Base-by-base conservation (phyloP, 2,797 vertebrate species). In the Zenarchopterus dispar region DNA sequence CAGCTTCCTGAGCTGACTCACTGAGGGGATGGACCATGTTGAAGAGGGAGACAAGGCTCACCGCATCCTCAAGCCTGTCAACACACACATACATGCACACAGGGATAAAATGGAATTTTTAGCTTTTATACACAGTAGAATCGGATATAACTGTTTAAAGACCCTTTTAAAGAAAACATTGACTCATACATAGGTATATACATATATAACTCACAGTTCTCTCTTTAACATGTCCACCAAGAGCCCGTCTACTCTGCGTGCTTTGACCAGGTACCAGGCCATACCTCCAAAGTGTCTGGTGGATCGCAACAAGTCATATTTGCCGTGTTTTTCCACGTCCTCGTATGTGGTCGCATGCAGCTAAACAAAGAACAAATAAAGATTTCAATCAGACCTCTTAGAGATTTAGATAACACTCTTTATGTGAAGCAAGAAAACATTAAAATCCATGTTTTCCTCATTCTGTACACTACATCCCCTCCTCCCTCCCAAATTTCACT, bases 261-360 rank as follows among this genome's bases (percentile, higher is more conserved):
- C 85, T 33, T 80, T 94, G 62, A 94, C 79, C 62, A 99, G 89
- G 75, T 96, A 94, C 97, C 98, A 99, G 7, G 89, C 93, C 93
- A 99, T 91, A 47, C 96, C 96, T 33, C 96, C 97, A 0, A 98
- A 99, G 82, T 98, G 95, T 17, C 96, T 90, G 0, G 96, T 99
- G 56, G 96, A 98, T 55, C 93, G 93, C 51, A 99, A 90, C 49
- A 97, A 86, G 19, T 96, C 89, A 0, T 97, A 96, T 56, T 96
- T 98, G 21, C 78, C 89, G 0, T 91, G 85, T 57, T 94, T 95
- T 8, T 98, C 95, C 57, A 99, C 87, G 74, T 98, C 94, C 17
- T 97, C 95, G 0, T 98, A 99, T 3, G 95, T 91, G 54, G 86
- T 86, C 1, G 82, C 84, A 59, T 97, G 95, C 55, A 97, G 71